Conservation (phyloP, 1,140 invertebrate species). For the Aphis gossypii region DNA sequence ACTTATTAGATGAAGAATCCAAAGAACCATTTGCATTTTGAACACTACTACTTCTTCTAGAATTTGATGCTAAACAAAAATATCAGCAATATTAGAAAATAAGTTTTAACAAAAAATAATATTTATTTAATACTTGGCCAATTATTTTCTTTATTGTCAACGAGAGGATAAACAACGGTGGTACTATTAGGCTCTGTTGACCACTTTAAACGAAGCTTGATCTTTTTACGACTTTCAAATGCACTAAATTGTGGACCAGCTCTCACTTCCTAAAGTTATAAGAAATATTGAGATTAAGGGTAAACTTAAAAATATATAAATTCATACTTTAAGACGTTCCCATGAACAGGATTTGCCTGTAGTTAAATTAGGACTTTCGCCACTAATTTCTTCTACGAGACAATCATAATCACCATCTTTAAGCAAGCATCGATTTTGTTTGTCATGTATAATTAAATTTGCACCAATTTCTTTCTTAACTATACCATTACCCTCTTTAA, state of each 20-base stretch:
- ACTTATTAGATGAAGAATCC: constrained; percentile 53
- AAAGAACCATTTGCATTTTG: constrained; percentile 46
- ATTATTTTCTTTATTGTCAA: constrained; percentile 57
- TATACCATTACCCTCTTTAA: constrained; percentile 66
- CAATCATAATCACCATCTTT: constrained; percentile 90
- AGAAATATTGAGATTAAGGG: background rate
- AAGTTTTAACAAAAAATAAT: background rate
- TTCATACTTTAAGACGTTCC: constrained; percentile 51
- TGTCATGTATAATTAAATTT: constrained; percentile 89
- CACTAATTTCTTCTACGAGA: constrained; percentile 66
- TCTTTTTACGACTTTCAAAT: constrained; percentile 52
- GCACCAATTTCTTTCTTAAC: constrained; percentile 76
- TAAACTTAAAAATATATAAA: background rate
- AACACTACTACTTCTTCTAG: constrained; percentile 45
- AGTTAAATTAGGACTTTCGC: constrained; percentile 37
- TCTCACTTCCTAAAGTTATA: constrained; percentile 35
- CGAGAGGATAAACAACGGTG: constrained; percentile 23
- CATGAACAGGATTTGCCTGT: constrained; percentile 45
- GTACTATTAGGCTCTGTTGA: constrained; percentile 43
- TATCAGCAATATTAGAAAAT: background rate
- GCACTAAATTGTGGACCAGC: constrained; percentile 53
- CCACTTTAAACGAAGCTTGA: constrained; percentile 51
- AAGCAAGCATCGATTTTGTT: constrained; percentile 84
- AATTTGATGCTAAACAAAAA: constrained; percentile 34
- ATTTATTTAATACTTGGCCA: constrained; percentile 48